Percentiles rank a stretch among this genome's conserved stretches.
Conservation (phyloP, 2,888 invertebrate genomes). For the Melanostoma mellinum region DNA sequence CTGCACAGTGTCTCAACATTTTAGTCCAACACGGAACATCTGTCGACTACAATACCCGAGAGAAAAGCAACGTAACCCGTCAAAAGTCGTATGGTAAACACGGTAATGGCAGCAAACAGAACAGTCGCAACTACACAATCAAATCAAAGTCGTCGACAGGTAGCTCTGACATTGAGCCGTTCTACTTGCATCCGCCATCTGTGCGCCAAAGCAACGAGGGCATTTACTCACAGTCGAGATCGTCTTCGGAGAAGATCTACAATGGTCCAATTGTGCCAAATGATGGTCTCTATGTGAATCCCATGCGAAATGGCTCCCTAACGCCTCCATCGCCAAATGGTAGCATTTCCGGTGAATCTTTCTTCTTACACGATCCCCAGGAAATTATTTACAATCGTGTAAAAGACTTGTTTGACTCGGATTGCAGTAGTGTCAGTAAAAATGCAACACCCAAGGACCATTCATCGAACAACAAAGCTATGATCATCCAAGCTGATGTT, state of each 20-base stretch:
- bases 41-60: slow-evolving; percentile 83
- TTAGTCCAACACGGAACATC: slow-evolving; percentile 91
- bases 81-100: slow-evolving; percentile 74
- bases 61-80: slow-evolving; percentile 78
- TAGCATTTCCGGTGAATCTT: slow-evolving; percentile 86
- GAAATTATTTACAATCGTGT: slow-evolving; percentile 92
- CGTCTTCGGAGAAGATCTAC: slow-evolving; percentile 80
- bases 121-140: slow-evolving; percentile 81
- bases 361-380: slow-evolving; percentile 92
- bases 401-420: slow-evolving; percentile 89
- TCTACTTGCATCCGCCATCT: slow-evolving; percentile 89
- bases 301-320: slow-evolving; percentile 85
- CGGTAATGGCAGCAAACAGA: slow-evolving; percentile 79
- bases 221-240: slow-evolving; percentile 78
- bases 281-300: slow-evolving; percentile 93
- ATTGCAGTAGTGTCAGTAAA: slow-evolving; percentile 79
- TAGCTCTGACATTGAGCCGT: slow-evolving; percentile 85
- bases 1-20: slow-evolving; percentile 89
- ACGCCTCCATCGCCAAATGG: slow-evolving; percentile 84
- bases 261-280: slow-evolving; percentile 79
- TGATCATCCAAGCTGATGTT: slow-evolving; percentile 92
- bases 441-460: slow-evolving; percentile 75
- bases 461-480: slow-evolving; percentile 78
- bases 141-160: slow-evolving; percentile 81
- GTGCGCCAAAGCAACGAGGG: slow-evolving; percentile 80